Base-by-base conservation (phyloP, 2,888 invertebrate species). In the Frankliniella intonsa region DNA sequence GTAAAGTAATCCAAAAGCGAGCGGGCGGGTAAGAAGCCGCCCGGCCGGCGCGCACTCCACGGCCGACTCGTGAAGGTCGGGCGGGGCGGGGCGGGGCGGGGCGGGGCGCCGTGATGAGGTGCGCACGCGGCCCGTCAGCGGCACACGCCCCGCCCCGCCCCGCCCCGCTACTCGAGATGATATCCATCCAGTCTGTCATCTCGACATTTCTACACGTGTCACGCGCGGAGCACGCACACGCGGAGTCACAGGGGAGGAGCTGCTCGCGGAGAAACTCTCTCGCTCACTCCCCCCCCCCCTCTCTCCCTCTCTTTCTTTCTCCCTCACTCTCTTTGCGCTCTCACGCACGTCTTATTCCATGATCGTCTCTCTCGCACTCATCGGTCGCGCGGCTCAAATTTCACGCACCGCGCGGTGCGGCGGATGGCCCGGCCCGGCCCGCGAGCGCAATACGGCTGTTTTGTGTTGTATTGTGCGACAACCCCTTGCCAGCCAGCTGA, bases 131-230 rank as follows among this genome's bases (percentile, higher is more conserved):
- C 38, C 38, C 38, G 38, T 38, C 38, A 38, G 38, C 38, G 38
- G 38, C 38, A 38, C 38, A 38, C 38, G 5, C 38, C 38, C 38
- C 38, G 3, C 12, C 55, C 14, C 55, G 14, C 14, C 14, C 55
- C 55, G 14, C 12, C 55, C 14, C 55, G 5, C 55, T 14, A 55
- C 17, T 14, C 14, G 55, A 55, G 55, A 55, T 19, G 55, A 55
- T 55, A 55, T 55, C 55, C 55, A 55, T 55, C 55, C 55, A 55
- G 55, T 19, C 55, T 55, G 55, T 55, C 55, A 55, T 76, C 22
- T 76, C 69, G 69, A 76, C 69, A 25, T 55, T 55, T 55, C 55
- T 55, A 55, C 69, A 22, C 69, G 69, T 76, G 69, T 76, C 69
- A 76, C 69, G 69, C 69, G 25, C 25, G 69, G 1, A 1, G 12